Evolutionary conservation across 2,113 vertebrate species (phyloP).

Genomic region (Mungos mungo): DNA sequence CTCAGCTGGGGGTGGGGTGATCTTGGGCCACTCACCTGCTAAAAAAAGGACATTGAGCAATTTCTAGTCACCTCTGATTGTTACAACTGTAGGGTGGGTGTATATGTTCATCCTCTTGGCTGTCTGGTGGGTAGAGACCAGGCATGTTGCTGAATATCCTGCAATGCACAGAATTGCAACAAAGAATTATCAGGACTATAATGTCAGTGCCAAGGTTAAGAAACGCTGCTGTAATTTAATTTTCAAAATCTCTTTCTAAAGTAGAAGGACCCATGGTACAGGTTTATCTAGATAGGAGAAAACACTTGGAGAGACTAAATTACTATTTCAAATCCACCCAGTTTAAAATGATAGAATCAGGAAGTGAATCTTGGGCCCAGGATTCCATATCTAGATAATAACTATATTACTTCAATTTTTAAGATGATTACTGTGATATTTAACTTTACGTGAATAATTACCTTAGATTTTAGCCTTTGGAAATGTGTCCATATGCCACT

Average conservation of each 20-base stretch:
- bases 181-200: neutral
- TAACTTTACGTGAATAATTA: neutral
- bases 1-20: neutral
- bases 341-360: neutral
- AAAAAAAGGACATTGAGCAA: neutral
- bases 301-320: neutral
- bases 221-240: neutral
- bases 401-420: constrained; percentile 12
- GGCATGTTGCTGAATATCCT: neutral
- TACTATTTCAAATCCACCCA: neutral
- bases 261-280: neutral
- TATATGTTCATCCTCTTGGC: neutral
- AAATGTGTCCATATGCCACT: neutral
- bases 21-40: neutral
- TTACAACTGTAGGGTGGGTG: neutral
- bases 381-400: neutral
- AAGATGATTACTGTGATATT: neutral
- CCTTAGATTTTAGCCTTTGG: constrained; percentile 35
- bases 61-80: neutral
- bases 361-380: neutral
- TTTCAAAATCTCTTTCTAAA: constrained; percentile 38
- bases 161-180: neutral
- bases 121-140: neutral
- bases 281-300: neutral
- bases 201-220: neutral